Base-by-base conservation (phyloP, 2,888 invertebrate genomes). In the Atrina japonica region DNA sequence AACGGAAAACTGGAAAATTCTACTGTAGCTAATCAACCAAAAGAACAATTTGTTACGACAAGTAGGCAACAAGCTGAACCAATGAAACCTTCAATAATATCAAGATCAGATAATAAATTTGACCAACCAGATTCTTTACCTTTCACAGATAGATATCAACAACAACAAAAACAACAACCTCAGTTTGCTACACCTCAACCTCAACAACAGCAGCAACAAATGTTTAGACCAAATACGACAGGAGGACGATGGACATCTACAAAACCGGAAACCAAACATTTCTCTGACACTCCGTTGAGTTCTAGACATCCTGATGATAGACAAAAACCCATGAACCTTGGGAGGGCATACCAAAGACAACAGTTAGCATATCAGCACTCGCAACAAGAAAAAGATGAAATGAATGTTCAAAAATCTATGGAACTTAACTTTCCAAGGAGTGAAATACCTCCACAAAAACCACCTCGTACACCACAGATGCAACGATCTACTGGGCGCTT, bases 381-480 rank as follows among this genome's bases (percentile, higher is more conserved):
- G 27, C 59, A 43, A 23, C 25, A 25, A 18, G 25, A 21, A 11
- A 14, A 45, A 3, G 47, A 56, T 16, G 27, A 43, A 35, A 45
- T 47, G 23, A 52, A n/a, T 30, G 58, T 47, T 9, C 49, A 58
- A 6, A 49, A 55, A 49, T 55, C 53, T 5, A 29, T 16, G 14
- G 45, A 41, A n/a, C 43, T 27, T 9, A 55, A n/a, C 40, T 16
- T 58, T 21, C 21, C 21, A 9, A 61, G 27, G 14, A 61, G 2
- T 7, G 43, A 47, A 11, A 18, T 30, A 3, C 61, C 61, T 29
- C 61, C 61, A 1, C 30, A 49, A 21, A 61, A 61, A 61, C 61
- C 61, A 49, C 61, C 61, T 11, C n/a, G 61, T 7, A 61, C 61
- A n/a, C 61, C 61, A 23, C 61, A 61, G 27, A 61, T 61, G 61